Base-by-base conservation (phyloP, 2,113 vertebrate genomes). In the Chionomys nivalis region DNA sequence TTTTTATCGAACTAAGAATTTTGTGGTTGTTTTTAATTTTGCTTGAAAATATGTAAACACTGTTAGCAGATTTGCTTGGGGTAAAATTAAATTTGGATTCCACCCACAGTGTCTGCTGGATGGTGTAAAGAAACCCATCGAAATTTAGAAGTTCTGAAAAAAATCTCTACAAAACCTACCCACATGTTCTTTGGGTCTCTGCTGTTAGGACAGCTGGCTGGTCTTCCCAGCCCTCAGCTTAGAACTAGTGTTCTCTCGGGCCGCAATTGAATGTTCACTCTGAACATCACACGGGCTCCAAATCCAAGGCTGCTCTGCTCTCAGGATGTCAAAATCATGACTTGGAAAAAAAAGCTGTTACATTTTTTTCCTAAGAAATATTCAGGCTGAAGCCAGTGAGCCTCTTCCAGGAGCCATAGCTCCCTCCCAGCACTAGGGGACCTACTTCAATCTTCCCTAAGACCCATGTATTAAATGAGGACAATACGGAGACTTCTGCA, bases 41-140 rank as follows among this genome's bases (percentile, higher is more conserved):
- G 44, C 72, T 90, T 94, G 36, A 91, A 94, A 93, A 85, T n/a
- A 79, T 66, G 87, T 87, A 90, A 92, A 94, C 39, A 70, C 66
- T 90, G 52, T 44, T 93, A 85, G 65, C 44, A 95, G 79, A 96
- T 82, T 94, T 96, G 36, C 70, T 96, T 97, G 55, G 78, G 73
- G 42, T 31, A 47, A 92, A 92, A 96, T 92, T 90, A 93, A 95
- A 95, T 92, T 97, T 94, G 90, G 61, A 90, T 83, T 78, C 44
- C 68, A 95, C 68, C 42, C 75, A 47, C 72, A 39, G 21, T 55
- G 61, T 93, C 83, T 88, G 6, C 33, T 31, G 5, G 42, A 28
- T 90, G 39, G 61, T 52, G 3, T 75, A 78, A 44, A 94, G n/a
- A 91, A 93, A 12, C 42, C 55, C 65, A 82, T 36, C 55, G 49